phyloP scores from a whole-genome alignment of 2,888 invertebrate genomes.

The Drosophila cognata region DNA sequence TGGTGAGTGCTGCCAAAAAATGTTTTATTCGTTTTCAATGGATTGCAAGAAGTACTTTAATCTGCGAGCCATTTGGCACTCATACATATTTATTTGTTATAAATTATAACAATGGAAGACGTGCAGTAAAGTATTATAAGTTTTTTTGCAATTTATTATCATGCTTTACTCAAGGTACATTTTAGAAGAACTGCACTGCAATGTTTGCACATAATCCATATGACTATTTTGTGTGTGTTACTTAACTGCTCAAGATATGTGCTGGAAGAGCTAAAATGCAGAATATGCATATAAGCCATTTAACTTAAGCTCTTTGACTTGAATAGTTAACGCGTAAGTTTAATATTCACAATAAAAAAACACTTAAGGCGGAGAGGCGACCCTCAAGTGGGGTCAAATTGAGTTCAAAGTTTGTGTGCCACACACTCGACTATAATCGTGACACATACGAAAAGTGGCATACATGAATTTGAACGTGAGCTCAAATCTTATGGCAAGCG shows the following conservation, averaged over 20 bases:
- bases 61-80: constrained; percentile 3
- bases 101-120: constrained; percentile 2
- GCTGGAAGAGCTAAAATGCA: not conserved
- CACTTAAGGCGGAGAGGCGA: not conserved
- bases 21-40: constrained; percentile 9
- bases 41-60: constrained; percentile 21
- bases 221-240: not conserved
- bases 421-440: not conserved
- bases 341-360: not conserved
- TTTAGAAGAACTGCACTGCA: not conserved
- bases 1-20: constrained; percentile 1
- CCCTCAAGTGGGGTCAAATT: not conserved
- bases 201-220: not conserved
- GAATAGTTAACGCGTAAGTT: not conserved
- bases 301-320: not conserved
- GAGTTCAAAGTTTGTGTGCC: not conserved
- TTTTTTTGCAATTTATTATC: not conserved
- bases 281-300: not conserved
- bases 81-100: not conserved
- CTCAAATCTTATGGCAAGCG: not conserved
- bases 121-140: not conserved
- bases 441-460: not conserved
- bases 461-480: not conserved
- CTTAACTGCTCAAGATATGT: not conserved
- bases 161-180: not conserved